Conservation (phyloP, 2,797 vertebrate species). For the Acanthurus lineatus region DNA sequence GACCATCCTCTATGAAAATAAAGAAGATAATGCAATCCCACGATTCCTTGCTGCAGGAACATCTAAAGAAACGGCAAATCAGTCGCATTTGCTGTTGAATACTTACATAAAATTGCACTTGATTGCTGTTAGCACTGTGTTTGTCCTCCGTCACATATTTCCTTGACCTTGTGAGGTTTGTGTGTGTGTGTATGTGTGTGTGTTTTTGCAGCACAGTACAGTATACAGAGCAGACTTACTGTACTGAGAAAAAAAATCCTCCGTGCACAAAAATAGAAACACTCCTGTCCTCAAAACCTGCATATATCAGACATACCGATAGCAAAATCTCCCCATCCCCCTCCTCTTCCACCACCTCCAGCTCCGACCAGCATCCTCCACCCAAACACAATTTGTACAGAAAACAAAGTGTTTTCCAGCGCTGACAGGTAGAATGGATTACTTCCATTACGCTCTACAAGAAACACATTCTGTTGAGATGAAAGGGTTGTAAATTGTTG, state of each 20-base stretch:
- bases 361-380: slow-evolving; percentile 48
- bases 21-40: no score
- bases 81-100: no score
- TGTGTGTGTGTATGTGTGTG: no score
- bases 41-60: no score
- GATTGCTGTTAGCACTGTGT: no score
- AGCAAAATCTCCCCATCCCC: slow-evolving; percentile 3
- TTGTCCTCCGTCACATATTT: no score
- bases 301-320: slow-evolving; percentile 26
- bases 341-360: slow-evolving; percentile 22
- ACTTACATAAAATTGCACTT: no score
- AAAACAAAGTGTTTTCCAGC: slow-evolving; percentile 89
- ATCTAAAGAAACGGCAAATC: no score
- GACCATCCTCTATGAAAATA: no score
- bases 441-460: slow-evolving; percentile 96
- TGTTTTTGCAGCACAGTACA: background rate
- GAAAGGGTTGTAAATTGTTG: slow-evolving; percentile 95
- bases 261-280: slow-evolving; percentile 40
- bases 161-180: no score
- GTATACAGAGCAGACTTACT: background rate
- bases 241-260: background rate
- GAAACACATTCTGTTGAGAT: slow-evolving; percentile 95
- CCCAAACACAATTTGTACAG: slow-evolving; percentile 72
- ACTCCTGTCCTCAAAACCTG: slow-evolving; percentile 29
- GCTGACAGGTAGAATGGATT: slow-evolving; percentile 94